Percentiles rank a stretch among this genome's conserved stretches.
Conservation (phyloP, 1,140 invertebrate genomes). For the Lepeophtheirus salmonis region DNA sequence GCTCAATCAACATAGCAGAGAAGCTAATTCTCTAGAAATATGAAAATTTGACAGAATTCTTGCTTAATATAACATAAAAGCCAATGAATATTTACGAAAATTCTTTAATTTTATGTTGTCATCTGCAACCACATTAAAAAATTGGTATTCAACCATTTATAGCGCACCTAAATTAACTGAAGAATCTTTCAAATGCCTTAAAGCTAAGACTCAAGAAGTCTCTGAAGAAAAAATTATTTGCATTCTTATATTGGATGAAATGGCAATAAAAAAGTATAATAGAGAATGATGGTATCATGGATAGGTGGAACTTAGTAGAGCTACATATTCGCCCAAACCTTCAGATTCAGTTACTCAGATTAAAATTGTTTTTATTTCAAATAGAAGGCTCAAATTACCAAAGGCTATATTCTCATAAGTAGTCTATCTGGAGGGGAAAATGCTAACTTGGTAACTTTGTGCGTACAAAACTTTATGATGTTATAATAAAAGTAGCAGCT, state of each 20-base stretch:
- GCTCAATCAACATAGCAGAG: neutral
- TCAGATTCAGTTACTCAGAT: conserved; percentile 25
- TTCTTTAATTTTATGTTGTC: neutral
- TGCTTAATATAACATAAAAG: conserved; percentile 1
- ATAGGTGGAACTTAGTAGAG: conserved; percentile 25
- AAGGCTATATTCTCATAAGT: neutral
- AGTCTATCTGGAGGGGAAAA: neutral
- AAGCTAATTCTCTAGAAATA: neutral
- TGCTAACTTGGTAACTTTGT: neutral
- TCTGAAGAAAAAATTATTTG: conserved; percentile 13
- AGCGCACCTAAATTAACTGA: neutral
- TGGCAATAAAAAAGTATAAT: conserved; percentile 26
- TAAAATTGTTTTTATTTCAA: conserved; percentile 26
- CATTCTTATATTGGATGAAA: conserved; percentile 27
- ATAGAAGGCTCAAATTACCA: conserved; percentile 24
- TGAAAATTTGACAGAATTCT: neutral
- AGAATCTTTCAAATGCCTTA: neutral
- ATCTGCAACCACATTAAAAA: neutral
- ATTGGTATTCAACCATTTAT: conserved; percentile 8
- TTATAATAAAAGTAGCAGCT: neutral
- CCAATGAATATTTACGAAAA: conserved; percentile 2
- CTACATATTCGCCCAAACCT: conserved; percentile 19
- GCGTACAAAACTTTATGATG: conserved; percentile 1
- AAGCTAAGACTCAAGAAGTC: neutral
- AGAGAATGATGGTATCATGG: conserved; percentile 23